phyloP scores from a whole-genome alignment of 1,140 invertebrate species.

The Drosophila murphyi region DNA sequence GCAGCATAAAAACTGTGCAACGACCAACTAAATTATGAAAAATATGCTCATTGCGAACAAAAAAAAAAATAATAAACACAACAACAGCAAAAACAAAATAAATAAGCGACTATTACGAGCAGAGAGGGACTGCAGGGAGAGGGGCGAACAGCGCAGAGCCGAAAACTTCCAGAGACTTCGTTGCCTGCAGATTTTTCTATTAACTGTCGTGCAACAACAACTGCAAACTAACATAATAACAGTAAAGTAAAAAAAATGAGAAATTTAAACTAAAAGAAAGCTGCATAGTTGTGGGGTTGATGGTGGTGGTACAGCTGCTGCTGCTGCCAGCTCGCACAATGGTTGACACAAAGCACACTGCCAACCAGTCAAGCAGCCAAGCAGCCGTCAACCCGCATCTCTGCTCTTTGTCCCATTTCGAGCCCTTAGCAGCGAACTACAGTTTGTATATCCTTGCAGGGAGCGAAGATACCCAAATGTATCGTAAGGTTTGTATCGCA shows the following conservation, averaged over 20 bases:
- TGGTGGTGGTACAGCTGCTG: neutral
- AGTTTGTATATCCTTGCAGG: conserved; percentile 36
- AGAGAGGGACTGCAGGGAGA: neutral
- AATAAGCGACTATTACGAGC: conserved; percentile 29
- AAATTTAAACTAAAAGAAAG: conserved; percentile 38
- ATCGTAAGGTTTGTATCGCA: no score
- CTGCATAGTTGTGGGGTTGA: conserved; percentile 1
- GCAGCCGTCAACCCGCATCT: neutral
- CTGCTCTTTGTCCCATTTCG: neutral
- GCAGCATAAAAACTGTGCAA: conserved; percentile 31
- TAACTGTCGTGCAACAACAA: conserved; percentile 55
- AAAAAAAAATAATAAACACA: neutral
- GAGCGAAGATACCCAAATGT: neutral
- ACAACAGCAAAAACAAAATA: conserved; percentile 25
- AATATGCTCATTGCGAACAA: conserved; percentile 50
- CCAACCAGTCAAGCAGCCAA: neutral
- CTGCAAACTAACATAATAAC: conserved; percentile 66
- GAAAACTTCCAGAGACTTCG: conserved; percentile 67
- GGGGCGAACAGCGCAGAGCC: neutral
- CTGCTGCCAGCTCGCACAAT: conserved; percentile 45
- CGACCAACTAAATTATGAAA: conserved; percentile 75
- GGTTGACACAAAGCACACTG: conserved; percentile 47
- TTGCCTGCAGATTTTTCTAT: conserved; percentile 74
- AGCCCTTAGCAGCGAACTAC: conserved; percentile 22
- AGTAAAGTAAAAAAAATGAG: conserved; percentile 48